Percentiles rank a stretch among this genome's conserved stretches.
These are phyloP conservation scores for Amblyornis subalaris DNA, from an alignment of 2,113 vertebrate species.

Conservation along the genomic window DNA sequence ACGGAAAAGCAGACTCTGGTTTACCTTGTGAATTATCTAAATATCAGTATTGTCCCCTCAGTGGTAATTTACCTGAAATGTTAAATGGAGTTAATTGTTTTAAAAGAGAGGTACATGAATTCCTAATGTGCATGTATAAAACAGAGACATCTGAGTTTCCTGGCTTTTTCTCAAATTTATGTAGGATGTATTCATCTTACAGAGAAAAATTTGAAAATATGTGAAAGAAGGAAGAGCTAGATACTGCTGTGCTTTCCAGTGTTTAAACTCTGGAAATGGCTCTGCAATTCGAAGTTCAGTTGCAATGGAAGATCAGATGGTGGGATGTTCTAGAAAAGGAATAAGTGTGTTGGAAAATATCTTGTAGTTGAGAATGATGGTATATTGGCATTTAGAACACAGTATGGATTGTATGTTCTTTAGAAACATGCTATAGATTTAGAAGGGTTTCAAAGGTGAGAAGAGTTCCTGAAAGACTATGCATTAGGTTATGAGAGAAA, in stretches of 20 bases:
- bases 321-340: not conserved
- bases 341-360: not conserved
- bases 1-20: not conserved
- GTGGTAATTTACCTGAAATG: not conserved
- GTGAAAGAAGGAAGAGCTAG: not conserved
- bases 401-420: not conserved
- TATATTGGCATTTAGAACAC: not conserved
- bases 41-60: not conserved
- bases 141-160: not conserved
- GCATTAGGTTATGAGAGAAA: not conserved
- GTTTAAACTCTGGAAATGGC: not conserved
- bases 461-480: not conserved
- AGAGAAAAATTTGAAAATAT: not conserved
- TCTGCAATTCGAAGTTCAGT: not conserved
- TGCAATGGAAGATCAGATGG: not conserved
- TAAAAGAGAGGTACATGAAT: not conserved
- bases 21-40: not conserved
- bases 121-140: not conserved
- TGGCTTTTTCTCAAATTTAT: not conserved
- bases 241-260: not conserved
- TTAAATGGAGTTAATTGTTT: not conserved
- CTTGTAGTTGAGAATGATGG: not conserved
- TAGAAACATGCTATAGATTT: not conserved
- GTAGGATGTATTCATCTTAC: not conserved
- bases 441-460: not conserved